Evolutionary conservation across 1,140 invertebrate species (phyloP).

Genomic region (Drosophila mayri): DNA sequence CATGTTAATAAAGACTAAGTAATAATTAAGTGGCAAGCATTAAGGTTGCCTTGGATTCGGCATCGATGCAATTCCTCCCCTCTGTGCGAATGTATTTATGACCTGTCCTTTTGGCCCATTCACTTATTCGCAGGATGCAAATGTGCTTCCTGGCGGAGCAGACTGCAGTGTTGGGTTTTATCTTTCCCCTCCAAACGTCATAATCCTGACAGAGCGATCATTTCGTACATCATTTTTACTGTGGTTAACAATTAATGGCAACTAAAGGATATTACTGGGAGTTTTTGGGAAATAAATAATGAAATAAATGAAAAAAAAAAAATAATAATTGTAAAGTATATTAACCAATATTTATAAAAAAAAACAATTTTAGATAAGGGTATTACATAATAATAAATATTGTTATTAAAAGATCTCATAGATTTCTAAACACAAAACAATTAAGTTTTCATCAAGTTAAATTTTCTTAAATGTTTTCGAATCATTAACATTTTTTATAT

Average conservation of each 20-base stretch:
- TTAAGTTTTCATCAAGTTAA: background rate
- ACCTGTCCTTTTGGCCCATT: background rate
- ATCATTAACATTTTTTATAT: background rate
- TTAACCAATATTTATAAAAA: too few species aligned
- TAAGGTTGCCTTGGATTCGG: slow-evolving; percentile 37
- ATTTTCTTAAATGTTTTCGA: background rate
- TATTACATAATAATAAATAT: too few species aligned
- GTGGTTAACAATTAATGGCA: background rate
- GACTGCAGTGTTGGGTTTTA: background rate
- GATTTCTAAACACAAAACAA: background rate
- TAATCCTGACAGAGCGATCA: background rate
- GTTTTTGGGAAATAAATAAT: background rate
- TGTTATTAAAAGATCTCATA: background rate
- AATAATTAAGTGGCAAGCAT: slow-evolving; percentile 57
- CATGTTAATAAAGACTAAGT: slow-evolving; percentile 55
- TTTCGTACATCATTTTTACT: background rate
- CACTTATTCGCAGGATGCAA: slow-evolving; percentile 59
- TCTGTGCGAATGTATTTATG: slow-evolving; percentile 36
- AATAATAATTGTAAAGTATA: too few species aligned
- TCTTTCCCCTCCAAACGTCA: background rate
- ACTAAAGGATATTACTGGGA: background rate
- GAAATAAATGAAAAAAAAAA: too few species aligned
- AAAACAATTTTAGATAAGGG: too few species aligned
- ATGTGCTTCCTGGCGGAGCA: slow-evolving; percentile 11
- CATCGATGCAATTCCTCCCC: background rate